Percentiles rank a stretch among this genome's conserved stretches.
Conservation (phyloP, 2,888 invertebrate species). For the Nemapogon koenigi region DNA sequence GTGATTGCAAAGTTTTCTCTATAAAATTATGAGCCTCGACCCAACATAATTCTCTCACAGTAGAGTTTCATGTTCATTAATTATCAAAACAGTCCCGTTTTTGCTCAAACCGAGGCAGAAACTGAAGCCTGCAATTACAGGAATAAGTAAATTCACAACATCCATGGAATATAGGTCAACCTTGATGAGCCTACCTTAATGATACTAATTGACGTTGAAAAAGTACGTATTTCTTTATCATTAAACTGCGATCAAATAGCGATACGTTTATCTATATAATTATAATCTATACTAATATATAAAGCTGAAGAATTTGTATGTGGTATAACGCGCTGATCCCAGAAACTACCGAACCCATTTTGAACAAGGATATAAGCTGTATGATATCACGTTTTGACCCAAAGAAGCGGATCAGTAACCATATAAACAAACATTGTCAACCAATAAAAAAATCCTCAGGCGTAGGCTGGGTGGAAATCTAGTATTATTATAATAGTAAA, state of each 20-base stretch:
- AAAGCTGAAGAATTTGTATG: not conserved
- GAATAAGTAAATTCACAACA: not conserved
- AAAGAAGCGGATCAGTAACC: no score
- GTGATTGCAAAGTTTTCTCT: no score
- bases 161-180: slow-evolving; percentile 27
- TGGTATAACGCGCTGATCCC: not conserved
- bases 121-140: slow-evolving; percentile 2
- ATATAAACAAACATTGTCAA: no score
- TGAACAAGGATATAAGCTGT: no score
- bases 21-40: slow-evolving; percentile 8
- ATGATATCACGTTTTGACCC: no score
- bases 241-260: not conserved
- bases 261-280: not conserved
- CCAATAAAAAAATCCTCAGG: no score
- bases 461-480: no score
- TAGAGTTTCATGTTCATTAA: not conserved
- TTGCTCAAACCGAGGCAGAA: not conserved
- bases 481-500: no score
- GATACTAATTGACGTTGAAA: not conserved
- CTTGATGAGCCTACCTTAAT: slow-evolving; percentile 37
- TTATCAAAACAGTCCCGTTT: slow-evolving; percentile 1
- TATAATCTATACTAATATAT: not conserved
- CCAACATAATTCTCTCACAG: slow-evolving; percentile 3
- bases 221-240: not conserved
- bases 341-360: no score